These are phyloP conservation scores for Microplitis manilae DNA, from an alignment of 2,888 invertebrate species.

Conservation along the genomic window DNA sequence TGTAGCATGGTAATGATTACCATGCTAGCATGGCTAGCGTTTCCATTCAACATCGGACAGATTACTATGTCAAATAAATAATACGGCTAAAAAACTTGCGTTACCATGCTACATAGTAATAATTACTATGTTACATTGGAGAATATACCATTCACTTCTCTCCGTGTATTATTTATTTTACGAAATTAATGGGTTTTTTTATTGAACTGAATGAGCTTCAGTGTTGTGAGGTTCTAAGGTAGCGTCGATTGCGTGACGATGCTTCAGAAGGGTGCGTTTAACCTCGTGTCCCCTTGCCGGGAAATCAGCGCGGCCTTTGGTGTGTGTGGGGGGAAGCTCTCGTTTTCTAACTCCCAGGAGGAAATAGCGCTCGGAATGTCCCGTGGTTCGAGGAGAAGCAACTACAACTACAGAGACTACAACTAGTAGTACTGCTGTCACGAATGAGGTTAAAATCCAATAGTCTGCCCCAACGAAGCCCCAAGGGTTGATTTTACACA, in stretches of 20 bases:
- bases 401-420: background rate
- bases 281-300: background rate
- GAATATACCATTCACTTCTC: no score
- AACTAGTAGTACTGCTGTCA: slow-evolving; percentile 31
- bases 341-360: slow-evolving; percentile 38
- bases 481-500: slow-evolving; percentile 33
- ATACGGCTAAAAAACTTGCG: no score
- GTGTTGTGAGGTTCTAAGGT: background rate
- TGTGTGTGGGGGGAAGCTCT: background rate
- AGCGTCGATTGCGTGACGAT: background rate
- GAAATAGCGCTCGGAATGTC: slow-evolving; percentile 55
- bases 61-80: no score
- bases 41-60: no score
- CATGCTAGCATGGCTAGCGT: no score
- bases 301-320: background rate
- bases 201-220: background rate
- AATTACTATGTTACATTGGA: no score
- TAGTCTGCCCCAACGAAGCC: slow-evolving; percentile 58
- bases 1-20: no score
- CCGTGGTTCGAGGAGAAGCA: slow-evolving; percentile 41
- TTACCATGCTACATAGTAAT: no score
- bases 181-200: no score
- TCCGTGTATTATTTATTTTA: no score
- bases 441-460: slow-evolving; percentile 68
- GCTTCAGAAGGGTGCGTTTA: background rate